Conservation (phyloP, 2,797 vertebrate genomes). For the Otus scops region DNA sequence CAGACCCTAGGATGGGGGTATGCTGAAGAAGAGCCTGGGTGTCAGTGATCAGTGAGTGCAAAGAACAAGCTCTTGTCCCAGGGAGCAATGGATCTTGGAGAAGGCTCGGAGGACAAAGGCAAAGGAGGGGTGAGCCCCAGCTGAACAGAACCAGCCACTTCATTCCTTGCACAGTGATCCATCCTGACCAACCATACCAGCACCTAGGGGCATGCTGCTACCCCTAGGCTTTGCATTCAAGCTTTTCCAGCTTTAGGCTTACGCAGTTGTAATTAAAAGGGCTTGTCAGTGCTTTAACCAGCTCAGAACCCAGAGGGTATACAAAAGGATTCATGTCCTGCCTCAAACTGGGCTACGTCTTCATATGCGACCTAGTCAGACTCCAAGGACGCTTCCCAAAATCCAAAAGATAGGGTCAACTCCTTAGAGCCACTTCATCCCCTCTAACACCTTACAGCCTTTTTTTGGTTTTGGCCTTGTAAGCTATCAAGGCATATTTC, state of each 20-base stretch:
- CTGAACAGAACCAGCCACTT: not conserved
- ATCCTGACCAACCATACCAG: not conserved
- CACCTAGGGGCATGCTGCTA: not conserved
- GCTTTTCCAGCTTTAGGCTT: conserved; percentile 2
- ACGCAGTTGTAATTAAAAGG: not conserved
- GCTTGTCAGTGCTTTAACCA: not conserved
- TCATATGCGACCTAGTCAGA: not conserved
- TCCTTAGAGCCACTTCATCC: not conserved
- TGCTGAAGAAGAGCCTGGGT: not conserved
- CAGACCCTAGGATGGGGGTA: not conserved
- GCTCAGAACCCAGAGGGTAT: not conserved
- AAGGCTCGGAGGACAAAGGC: not conserved
- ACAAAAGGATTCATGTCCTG: not conserved
- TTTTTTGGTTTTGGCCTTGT: not conserved
- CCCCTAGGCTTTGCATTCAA: not conserved
- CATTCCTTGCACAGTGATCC: not conserved
- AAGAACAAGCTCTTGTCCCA: not conserved
- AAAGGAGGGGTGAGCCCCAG: not conserved
- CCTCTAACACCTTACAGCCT: not conserved
- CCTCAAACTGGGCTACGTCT: not conserved
- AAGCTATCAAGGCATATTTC: not conserved
- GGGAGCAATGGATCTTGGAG: not conserved
- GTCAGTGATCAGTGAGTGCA: fast-evolving
- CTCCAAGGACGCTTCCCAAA: not conserved
- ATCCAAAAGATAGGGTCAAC: not conserved